Percentiles rank a stretch among this genome's conserved stretches.
phyloP scores from a whole-genome alignment of 2,113 vertebrate species.

The Eclectus roratus region DNA sequence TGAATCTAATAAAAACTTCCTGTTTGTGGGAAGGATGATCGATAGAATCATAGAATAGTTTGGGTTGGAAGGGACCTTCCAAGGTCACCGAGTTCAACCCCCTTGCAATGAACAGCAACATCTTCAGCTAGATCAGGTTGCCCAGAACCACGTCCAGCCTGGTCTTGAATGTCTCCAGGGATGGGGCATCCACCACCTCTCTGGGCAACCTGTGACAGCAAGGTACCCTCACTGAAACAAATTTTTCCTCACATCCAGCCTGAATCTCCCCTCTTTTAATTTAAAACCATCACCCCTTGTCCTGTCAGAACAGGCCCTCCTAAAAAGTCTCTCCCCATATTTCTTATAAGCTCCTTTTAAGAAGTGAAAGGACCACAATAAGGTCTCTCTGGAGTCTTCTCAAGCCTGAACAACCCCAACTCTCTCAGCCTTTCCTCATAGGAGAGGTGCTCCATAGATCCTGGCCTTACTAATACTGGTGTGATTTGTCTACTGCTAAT shows the following conservation, averaged over 20 bases:
- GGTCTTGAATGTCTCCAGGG: not conserved
- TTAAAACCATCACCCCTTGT: not conserved
- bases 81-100: not conserved
- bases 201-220: not conserved
- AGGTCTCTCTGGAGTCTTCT: not conserved
- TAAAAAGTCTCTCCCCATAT: not conserved
- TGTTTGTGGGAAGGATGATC: not conserved
- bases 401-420: not conserved
- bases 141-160: not conserved
- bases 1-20: not conserved
- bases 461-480: not conserved
- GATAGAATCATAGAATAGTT: not conserved
- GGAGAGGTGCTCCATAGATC: not conserved
- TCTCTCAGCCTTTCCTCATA: not conserved
- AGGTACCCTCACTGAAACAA: no score
- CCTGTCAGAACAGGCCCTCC: not conserved
- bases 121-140: not conserved
- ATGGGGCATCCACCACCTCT: not conserved
- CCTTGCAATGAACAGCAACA: not conserved
- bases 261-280: not conserved
- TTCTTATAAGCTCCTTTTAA: not conserved
- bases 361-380: not conserved
- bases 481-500: not conserved
- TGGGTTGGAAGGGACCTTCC: not conserved
- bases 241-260: not conserved